phyloP scores from a whole-genome alignment of 2,888 invertebrate genomes.

The Drosophila macrospina region DNA sequence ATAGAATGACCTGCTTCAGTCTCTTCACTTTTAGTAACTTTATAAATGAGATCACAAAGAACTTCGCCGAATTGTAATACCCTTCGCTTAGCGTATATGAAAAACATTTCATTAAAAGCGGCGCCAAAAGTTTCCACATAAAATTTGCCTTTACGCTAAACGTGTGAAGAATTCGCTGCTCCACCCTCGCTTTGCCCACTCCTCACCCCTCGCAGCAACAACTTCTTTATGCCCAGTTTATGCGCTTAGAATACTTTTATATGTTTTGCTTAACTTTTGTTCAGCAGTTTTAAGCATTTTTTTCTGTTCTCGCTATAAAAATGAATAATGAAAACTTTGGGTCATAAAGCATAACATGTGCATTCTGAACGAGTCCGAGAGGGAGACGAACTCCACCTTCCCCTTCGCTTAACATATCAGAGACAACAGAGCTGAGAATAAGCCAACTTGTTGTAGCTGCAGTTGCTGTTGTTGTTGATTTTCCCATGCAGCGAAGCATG shows the following conservation, averaged over 20 bases:
- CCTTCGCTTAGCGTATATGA: slow-evolving; percentile 6
- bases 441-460: slow-evolving; percentile 33
- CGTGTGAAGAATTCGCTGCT: slow-evolving; percentile 62
- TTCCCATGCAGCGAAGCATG: slow-evolving; percentile 69
- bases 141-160: slow-evolving; percentile 61
- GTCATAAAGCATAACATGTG: slow-evolving; percentile 63
- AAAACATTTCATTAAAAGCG: slow-evolving; percentile 54
- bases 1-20: too few species aligned
- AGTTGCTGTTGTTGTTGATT: slow-evolving; percentile 18
- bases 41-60: not conserved
- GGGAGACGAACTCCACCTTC: not conserved
- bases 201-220: not conserved
- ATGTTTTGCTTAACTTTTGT: slow-evolving; percentile 35
- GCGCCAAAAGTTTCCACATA: slow-evolving; percentile 56
- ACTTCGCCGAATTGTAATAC: slow-evolving; percentile 1
- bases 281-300: slow-evolving; percentile 34
- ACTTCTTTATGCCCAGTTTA: slow-evolving; percentile 52
- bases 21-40: not conserved
- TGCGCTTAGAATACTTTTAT: slow-evolving; percentile 64
- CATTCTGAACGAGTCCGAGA: slow-evolving; percentile 16
- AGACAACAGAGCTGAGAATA: slow-evolving; percentile 31
- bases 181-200: not conserved
- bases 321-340: slow-evolving; percentile 67
- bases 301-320: slow-evolving; percentile 54
- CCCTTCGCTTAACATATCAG: not conserved